Conservation (phyloP, 2,113 vertebrate genomes). For the Sula dactylatra region DNA sequence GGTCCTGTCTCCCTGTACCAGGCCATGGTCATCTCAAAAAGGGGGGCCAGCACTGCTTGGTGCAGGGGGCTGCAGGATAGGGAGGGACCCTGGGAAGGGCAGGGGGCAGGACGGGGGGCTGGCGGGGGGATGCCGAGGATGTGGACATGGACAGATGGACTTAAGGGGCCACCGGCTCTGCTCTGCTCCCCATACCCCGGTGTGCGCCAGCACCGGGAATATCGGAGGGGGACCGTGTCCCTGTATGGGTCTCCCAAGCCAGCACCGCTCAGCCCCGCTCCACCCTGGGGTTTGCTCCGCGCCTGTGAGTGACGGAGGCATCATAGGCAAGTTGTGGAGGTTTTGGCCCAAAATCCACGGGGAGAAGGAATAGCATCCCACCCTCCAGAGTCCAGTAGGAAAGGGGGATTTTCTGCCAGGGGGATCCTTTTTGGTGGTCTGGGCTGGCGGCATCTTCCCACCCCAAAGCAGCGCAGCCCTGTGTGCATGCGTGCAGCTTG, state of each 20-base stretch:
- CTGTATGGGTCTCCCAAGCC: background rate
- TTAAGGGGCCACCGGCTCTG: background rate
- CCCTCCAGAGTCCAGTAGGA: too few relatives aligned
- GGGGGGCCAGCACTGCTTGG: rapidly evolving
- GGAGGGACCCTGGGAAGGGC: background rate
- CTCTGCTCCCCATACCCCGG: background rate
- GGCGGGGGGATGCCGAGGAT: background rate
- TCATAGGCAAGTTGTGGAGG: background rate
- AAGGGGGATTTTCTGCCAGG: background rate
- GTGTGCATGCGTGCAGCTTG: rapidly evolving
- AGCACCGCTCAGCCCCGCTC: rapidly evolving
- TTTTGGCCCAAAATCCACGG: rapidly evolving
- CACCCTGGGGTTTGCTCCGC: rapidly evolving
- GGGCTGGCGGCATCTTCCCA: background rate
- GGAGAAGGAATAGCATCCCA: background rate
- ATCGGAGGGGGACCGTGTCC: rapidly evolving
- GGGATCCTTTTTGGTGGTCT: background rate
- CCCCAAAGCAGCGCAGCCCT: background rate
- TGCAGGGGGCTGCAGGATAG: background rate
- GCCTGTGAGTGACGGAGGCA: rapidly evolving
- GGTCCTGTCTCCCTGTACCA: background rate
- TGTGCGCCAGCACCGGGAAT: background rate
- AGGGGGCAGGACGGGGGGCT: background rate
- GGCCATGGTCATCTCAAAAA: rapidly evolving
- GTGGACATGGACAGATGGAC: background rate